A percentile compares a stretch with the other conserved stretches of the same genome.
Conservation (phyloP, 35 echinoderm and acorn worm species). For the Chiridota heheva region DNA sequence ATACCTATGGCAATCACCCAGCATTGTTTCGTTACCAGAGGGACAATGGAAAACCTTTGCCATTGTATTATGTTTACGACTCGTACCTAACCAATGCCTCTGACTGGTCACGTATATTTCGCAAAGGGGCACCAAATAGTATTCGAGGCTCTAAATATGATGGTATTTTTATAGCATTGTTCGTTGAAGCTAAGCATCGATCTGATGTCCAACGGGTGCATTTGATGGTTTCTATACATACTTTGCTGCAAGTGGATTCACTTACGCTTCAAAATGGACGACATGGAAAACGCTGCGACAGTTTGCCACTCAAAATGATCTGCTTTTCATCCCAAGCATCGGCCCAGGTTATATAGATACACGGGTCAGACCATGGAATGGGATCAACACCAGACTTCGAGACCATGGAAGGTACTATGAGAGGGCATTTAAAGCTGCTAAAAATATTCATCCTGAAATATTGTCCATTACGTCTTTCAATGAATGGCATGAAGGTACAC, state of each 20-base stretch:
- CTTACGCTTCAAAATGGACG: conserved; percentile 77
- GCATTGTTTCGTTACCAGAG: conserved; percentile 63
- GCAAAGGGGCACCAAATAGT: conserved; percentile 18
- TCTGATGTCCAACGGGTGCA: conserved; percentile 47
- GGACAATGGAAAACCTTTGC: conserved; percentile 19
- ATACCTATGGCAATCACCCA: conserved; percentile 77
- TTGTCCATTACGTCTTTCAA: conserved; percentile 96
- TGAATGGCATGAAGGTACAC: conserved; percentile 97
- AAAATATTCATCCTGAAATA: conserved; percentile 53
- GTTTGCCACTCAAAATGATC: conserved; percentile 31
- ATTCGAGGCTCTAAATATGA: conserved; percentile 74
- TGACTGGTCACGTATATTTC: conserved; percentile 71
- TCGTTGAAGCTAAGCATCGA: conserved; percentile 68
- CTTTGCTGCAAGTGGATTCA: conserved; percentile 87
- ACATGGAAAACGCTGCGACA: conserved; percentile 67
- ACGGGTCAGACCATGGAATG: conserved; percentile 87
- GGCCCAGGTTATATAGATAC: conserved; percentile 90
- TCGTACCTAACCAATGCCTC: conserved; percentile 68
- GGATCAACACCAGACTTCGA: conserved; percentile 61
- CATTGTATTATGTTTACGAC: conserved; percentile 88
- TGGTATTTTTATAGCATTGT: conserved; percentile 75
- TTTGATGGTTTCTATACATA: conserved; percentile 98
- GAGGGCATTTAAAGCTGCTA: conserved; percentile 60
- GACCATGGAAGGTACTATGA: conserved; percentile 73
- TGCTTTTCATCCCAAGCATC: conserved; percentile 87